Evolutionary conservation across 2,888 invertebrate species (phyloP).

Genomic region (Cheilosia vulpina): DNA sequence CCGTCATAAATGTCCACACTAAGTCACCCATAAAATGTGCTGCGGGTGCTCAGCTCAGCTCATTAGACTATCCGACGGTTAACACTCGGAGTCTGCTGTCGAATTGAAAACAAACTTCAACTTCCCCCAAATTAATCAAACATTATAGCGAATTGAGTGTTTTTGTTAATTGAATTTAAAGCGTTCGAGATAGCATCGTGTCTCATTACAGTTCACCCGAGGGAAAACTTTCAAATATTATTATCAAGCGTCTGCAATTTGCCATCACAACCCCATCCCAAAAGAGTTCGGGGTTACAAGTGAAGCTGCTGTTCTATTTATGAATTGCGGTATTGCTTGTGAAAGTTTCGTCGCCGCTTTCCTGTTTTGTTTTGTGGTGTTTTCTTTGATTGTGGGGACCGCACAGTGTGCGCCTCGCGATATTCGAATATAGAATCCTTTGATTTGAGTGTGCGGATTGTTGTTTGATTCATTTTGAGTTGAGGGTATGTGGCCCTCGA

Average conservation of each 20-base stretch:
- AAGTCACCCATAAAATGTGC: slow-evolving; percentile 10
- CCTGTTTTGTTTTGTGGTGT: slow-evolving; percentile 10
- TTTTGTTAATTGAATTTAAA: slow-evolving; percentile 29
- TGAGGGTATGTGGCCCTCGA: neutral
- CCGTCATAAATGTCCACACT: slow-evolving; percentile 28
- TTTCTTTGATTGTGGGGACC: slow-evolving; percentile 16
- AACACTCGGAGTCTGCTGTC: neutral
- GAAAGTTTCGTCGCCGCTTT: neutral
- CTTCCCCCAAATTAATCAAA: slow-evolving; percentile 1
- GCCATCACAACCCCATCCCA: neutral
- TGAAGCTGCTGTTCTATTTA: neutral
- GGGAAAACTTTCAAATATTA: slow-evolving; percentile 11
- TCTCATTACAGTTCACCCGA: slow-evolving; percentile 12
- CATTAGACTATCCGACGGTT: neutral
- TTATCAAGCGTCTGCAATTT: slow-evolving; percentile 15
- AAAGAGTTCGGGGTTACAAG: neutral
- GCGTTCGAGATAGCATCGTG: slow-evolving; percentile 4
- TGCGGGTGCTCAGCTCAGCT: neutral
- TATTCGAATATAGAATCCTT: slow-evolving; percentile 16
- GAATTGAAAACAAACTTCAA: slow-evolving; percentile 3
- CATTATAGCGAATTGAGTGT: slow-evolving; percentile 12
- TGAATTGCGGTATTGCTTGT: slow-evolving; percentile 22
- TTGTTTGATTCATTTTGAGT: slow-evolving; percentile 8
- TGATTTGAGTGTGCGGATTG: slow-evolving; percentile 18
- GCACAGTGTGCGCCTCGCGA: slow-evolving; percentile 6